Evolutionary conservation across 2,888 invertebrate genomes (phyloP).

Genomic region (Agrochola litura): DNA sequence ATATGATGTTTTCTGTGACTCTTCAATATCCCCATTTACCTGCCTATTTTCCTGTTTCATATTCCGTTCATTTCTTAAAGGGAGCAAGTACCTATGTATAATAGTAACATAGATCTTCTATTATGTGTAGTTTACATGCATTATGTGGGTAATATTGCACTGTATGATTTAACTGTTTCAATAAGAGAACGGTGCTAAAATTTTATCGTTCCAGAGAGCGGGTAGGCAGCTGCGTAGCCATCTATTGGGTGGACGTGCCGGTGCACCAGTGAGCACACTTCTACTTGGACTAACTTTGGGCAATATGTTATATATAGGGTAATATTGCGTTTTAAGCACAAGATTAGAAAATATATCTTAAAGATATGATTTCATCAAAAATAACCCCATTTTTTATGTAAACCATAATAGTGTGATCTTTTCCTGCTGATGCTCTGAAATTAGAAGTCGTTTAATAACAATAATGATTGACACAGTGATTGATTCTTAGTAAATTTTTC

Average conservation of each 20-base stretch:
- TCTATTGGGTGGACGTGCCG: conserved; percentile 58
- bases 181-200: conserved; percentile 85
- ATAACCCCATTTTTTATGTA: neutral
- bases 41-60: neutral
- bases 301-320: conserved; percentile 45
- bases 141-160: conserved; percentile 62
- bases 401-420: neutral
- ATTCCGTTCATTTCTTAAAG: conserved; percentile 30
- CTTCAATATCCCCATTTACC: neutral
- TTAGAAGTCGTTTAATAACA: neutral
- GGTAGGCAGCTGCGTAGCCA: conserved; percentile 68
- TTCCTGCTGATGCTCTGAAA: neutral
- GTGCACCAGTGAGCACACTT: conserved; percentile 53
- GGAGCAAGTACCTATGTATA: neutral
- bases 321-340: conserved; percentile 5
- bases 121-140: conserved; percentile 49
- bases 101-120: conserved; percentile 31
- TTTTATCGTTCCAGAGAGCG: conserved; percentile 81
- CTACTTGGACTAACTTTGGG: conserved; percentile 18
- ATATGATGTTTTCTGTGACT: neutral
- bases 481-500: neutral
- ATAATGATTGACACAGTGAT: neutral
- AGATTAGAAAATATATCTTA: conserved; percentile 6
- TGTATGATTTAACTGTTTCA: conserved; percentile 85
- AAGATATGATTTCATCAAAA: neutral